Percentiles rank a stretch among this genome's conserved stretches.
These are phyloP conservation scores for Campylomormyrus numenius DNA, from an alignment of 2,113 vertebrate genomes.

Conservation along the genomic window DNA sequence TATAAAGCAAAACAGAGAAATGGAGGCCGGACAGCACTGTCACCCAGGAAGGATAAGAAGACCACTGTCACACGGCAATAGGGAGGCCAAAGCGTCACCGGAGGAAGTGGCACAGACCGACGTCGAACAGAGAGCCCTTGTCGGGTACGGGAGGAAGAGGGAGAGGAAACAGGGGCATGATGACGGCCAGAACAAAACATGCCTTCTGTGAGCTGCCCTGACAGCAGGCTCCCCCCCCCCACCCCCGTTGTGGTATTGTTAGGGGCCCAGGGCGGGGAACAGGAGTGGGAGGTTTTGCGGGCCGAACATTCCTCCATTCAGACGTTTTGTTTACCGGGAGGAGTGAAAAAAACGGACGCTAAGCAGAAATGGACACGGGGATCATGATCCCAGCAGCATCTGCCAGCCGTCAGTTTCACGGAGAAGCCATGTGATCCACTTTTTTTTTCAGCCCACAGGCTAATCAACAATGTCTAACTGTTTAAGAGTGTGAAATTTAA, in stretches of 20 bases:
- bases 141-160: background rate
- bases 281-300: background rate
- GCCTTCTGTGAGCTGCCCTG: constrained; percentile 38
- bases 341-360: background rate
- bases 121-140: background rate
- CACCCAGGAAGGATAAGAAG: background rate
- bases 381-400: background rate
- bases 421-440: background rate
- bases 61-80: background rate
- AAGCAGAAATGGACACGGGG: background rate
- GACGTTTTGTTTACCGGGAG: background rate
- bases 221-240: constrained; percentile 17
- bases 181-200: constrained; percentile 36
- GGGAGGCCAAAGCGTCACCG: background rate
- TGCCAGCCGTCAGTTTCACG: background rate
- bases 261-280: background rate
- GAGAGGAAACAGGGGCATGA: constrained; percentile 5
- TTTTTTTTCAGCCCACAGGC: background rate
- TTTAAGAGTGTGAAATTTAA: background rate
- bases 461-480: background rate
- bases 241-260: constrained; percentile 13
- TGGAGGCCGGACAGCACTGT: background rate
- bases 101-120: background rate
- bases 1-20: background rate
- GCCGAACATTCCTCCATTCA: background rate